phyloP scores from a whole-genome alignment of 1,140 invertebrate species.

The Phenacoccus solenopsis region DNA sequence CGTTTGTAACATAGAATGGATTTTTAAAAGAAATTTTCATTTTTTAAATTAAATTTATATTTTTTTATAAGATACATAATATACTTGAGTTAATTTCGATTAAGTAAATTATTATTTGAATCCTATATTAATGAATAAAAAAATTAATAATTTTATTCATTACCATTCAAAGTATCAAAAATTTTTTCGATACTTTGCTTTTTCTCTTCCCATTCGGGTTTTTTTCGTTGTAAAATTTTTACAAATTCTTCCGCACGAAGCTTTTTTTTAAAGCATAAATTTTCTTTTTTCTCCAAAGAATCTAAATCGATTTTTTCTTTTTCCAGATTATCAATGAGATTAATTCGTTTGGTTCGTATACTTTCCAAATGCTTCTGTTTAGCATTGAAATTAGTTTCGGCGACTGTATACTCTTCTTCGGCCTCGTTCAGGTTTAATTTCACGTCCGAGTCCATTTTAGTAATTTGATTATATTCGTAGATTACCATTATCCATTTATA shows the following conservation, averaged over 20 bases:
- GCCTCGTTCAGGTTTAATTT: background rate
- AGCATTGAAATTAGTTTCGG: background rate
- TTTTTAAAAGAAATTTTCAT: too few relatives aligned
- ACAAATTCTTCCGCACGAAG: background rate
- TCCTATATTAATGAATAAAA: too few relatives aligned
- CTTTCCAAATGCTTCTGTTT: background rate
- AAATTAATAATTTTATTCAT: too few relatives aligned
- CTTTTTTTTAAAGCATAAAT: background rate
- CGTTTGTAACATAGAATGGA: too few relatives aligned
- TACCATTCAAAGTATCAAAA: background rate
- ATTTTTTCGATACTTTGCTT: background rate
- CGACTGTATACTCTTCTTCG: background rate
- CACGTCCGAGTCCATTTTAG: slow-evolving; percentile 5
- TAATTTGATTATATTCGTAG: background rate
- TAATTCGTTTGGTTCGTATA: background rate
- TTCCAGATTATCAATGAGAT: background rate
- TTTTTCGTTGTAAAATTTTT: background rate
- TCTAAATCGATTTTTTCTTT: background rate
- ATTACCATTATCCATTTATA: background rate
- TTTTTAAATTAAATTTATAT: too few relatives aligned
- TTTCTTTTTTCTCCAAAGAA: background rate
- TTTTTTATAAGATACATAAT: too few relatives aligned
- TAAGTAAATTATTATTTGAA: too few relatives aligned
- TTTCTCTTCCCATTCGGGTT: background rate
- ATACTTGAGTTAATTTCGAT: too few relatives aligned